phyloP scores from a whole-genome alignment of 2,888 invertebrate species.

The Lymantria monacha region DNA sequence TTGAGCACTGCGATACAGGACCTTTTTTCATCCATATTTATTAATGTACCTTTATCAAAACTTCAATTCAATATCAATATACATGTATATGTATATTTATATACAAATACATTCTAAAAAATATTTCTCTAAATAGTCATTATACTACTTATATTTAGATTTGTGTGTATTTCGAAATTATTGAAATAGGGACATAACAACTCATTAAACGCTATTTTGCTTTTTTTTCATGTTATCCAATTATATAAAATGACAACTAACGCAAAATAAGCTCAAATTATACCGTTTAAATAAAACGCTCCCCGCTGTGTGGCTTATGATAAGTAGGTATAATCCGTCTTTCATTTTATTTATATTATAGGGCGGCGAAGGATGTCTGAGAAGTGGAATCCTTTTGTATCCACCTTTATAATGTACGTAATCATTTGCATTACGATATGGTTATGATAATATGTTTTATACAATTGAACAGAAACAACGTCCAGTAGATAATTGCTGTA shows the following conservation, averaged over 20 bases:
- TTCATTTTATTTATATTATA: constrained; percentile 62
- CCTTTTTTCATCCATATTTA: background rate
- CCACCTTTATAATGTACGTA: constrained; percentile 20
- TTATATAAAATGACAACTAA: constrained; percentile 37
- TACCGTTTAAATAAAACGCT: constrained; percentile 43
- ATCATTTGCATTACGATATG: constrained; percentile 20
- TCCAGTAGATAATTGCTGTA: background rate
- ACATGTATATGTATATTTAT: too few species aligned
- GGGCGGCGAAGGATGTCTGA: constrained; percentile 38
- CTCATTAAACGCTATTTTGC: too few species aligned
- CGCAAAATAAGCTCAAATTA: constrained; percentile 44
- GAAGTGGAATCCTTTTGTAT: constrained; percentile 33
- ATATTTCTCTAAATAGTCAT: too few species aligned
- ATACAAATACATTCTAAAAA: too few species aligned
- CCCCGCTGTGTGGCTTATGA: constrained; percentile 52
- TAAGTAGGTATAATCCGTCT: constrained; percentile 52
- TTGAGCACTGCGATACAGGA: constrained; percentile 15
- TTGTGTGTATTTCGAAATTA: too few species aligned
- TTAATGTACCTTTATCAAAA: too few species aligned
- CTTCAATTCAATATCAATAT: too few species aligned
- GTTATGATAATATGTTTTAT: background rate
- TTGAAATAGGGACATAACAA: too few species aligned
- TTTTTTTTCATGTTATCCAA: too few species aligned
- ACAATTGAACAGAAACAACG: background rate
- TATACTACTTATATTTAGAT: too few species aligned